Evolutionary conservation across 2,888 invertebrate species (phyloP), one percentile per base, ranked within the genome.

Genomic region (Seladonia tumulorum): DNA sequence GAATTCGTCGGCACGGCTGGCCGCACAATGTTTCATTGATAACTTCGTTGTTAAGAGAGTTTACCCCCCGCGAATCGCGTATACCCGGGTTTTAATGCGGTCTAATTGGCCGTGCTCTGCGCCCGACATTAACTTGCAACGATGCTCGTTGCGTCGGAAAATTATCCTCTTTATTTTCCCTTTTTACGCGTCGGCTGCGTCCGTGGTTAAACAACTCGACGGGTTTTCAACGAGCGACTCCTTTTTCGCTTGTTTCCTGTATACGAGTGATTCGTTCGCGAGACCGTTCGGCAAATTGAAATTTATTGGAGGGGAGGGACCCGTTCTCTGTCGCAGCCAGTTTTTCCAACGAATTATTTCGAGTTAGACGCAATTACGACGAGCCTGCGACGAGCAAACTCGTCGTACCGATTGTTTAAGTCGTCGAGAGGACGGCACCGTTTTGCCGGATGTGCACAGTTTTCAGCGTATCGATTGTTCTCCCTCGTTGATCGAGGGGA

Each of bases 31-130:
- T 35, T 66, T 22, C 66, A 66, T 66, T 60, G 82, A 49, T 75
- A 80, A 80, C 75, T 71, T 60, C 42, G 57, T 82, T 74, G 57
- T 68, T 35, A 12, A 5, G 47, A 10, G 39, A 16, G 70, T 63
- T 63, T 1, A 18, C 49, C 14, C 22, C 14, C 14, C 12, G 68
- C 7, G 25, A 73, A 73, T 49, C 29, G 49, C 5, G 16, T 75
- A 57, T 29, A 25, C 25, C 35, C 8, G 18, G 25, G 35, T 35
- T 22, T 78, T 63, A 39, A 72, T 78, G 29, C 68, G 25, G 49
- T 72, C 78, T 72, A 49, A 79, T 79, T 72, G 47, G 47, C 25
- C 42, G 2, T 42, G 68, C 79, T 72, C 16, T 29, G 29, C 35
- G 22, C 22, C 60, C 22, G 7, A 7, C 63, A 16, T 35, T 63